A percentile compares a stretch with the other conserved stretches of the same genome.
Evolutionary conservation across 2,113 vertebrate genomes (phyloP).

Genomic region (Lampris megalopsis): DNA sequence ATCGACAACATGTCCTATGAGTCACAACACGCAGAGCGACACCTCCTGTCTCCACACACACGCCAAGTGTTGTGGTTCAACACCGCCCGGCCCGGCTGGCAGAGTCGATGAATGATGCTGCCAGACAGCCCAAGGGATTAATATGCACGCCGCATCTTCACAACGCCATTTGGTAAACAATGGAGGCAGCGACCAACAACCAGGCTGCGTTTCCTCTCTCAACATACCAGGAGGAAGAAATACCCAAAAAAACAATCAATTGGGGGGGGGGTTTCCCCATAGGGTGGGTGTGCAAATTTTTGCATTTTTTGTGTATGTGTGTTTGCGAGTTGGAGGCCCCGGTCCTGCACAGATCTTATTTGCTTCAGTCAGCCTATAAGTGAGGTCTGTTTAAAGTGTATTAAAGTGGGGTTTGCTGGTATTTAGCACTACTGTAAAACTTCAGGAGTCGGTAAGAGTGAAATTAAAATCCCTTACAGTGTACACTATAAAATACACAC

Average conservation of each 20-base stretch:
- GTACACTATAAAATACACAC: neutral
- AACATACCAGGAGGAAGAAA: constrained; percentile 40
- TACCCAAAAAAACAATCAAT: constrained; percentile 62
- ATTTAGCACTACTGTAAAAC: no score
- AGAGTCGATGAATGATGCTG: constrained; percentile 55
- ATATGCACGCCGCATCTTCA: constrained; percentile 65
- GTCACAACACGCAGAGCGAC: no score
- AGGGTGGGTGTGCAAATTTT: neutral
- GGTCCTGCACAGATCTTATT: no score
- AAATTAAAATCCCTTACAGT: no score
- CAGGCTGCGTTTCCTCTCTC: constrained; percentile 33
- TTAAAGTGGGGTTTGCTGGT: no score
- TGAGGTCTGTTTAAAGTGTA: no score
- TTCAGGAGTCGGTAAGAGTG: no score
- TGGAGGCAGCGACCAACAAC: constrained; percentile 68
- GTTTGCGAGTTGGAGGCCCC: neutral
- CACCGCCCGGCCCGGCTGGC: constrained; percentile 45
- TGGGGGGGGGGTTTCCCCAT: no score
- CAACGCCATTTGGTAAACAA: constrained; percentile 77
- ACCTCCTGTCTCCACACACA: constrained; percentile 31
- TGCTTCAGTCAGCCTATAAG: no score
- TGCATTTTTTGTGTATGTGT: neutral
- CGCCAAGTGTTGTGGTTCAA: constrained; percentile 28
- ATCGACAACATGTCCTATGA: no score
- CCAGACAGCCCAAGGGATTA: constrained; percentile 71